Evolutionary conservation across 2,797 vertebrate species (phyloP).

Genomic region (Sternotherus odoratus): DNA sequence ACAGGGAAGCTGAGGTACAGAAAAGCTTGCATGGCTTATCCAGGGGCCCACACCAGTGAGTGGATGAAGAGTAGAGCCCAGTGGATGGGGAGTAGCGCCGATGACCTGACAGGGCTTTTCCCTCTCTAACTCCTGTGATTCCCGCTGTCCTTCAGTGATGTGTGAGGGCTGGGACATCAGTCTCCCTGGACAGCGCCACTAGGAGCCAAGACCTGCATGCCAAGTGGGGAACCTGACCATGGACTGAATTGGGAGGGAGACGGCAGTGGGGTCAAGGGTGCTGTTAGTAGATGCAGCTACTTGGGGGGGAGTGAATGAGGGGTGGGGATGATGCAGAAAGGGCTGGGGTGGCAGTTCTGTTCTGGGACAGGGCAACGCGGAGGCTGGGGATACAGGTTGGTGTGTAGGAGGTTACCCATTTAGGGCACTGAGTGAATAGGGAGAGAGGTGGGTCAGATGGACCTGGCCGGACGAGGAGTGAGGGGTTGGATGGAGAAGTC

Average conservation of each 20-base stretch:
- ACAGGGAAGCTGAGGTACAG: not conserved
- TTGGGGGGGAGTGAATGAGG: not conserved
- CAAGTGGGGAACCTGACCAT: not conserved
- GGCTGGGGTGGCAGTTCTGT: not conserved
- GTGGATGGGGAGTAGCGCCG: not conserved
- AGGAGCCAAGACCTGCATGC: not conserved
- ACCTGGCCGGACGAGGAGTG: not conserved
- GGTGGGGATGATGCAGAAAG: not conserved
- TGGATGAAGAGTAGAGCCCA: not conserved
- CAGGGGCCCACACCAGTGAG: not conserved
- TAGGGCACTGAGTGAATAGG: not conserved
- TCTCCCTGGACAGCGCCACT: not conserved
- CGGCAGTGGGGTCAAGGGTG: not conserved
- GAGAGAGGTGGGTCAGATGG: no score
- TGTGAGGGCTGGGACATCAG: not conserved
- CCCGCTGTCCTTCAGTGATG: slow-evolving; percentile 9
- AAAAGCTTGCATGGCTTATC: not conserved
- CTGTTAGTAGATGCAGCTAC: not conserved
- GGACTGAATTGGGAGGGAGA: not conserved
- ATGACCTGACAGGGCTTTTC: not conserved
- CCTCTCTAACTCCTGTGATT: slow-evolving; percentile 16
- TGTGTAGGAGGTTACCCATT: no score
- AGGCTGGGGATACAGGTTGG: not conserved
- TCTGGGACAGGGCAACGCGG: not conserved
- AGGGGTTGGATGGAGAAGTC: not conserved